These are phyloP conservation scores for Labia minor DNA, from an alignment of 2,888 invertebrate genomes.

Conservation along the genomic window DNA sequence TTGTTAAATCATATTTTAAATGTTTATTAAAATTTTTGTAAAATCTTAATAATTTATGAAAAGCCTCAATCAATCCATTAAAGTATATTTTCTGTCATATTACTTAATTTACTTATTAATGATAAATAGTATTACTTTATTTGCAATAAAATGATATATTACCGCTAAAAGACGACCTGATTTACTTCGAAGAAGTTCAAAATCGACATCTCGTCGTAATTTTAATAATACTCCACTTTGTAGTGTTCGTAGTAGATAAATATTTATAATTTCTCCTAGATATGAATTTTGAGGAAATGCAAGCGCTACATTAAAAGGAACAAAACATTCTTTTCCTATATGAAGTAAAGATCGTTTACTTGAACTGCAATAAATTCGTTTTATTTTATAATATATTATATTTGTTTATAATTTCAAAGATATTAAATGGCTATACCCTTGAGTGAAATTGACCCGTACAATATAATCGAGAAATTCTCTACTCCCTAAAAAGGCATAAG, in stretches of 20 bases:
- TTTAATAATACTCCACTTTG: conserved; percentile 59
- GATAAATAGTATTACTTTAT: no score
- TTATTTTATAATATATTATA: no score
- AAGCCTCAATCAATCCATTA: no score
- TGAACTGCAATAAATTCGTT: not conserved
- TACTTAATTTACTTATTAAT: no score
- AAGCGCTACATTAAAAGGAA: conserved; percentile 56
- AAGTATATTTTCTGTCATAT: no score
- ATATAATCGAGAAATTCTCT: conserved; percentile 59
- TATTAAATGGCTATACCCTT: conserved; percentile 40
- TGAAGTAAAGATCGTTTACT: conserved; percentile 41
- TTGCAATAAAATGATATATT: conserved; percentile 21
- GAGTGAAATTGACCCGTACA: conserved; percentile 58
- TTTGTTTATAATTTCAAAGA: no score
- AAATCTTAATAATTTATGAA: no score
- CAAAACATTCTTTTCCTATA: conserved; percentile 62
- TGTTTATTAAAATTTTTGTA: no score
- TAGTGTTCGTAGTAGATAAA: conserved; percentile 48
- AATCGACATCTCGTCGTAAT: conserved; percentile 56
- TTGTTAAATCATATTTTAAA: not conserved
- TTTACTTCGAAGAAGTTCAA: conserved; percentile 54
- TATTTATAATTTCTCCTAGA: conserved; percentile 49
- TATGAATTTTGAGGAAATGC: conserved; percentile 53
- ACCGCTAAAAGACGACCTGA: conserved; percentile 55
- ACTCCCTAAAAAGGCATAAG: conserved; percentile 67